phyloP scores from a whole-genome alignment of 2,888 invertebrate genomes.

The Heteromurus nitidus region DNA sequence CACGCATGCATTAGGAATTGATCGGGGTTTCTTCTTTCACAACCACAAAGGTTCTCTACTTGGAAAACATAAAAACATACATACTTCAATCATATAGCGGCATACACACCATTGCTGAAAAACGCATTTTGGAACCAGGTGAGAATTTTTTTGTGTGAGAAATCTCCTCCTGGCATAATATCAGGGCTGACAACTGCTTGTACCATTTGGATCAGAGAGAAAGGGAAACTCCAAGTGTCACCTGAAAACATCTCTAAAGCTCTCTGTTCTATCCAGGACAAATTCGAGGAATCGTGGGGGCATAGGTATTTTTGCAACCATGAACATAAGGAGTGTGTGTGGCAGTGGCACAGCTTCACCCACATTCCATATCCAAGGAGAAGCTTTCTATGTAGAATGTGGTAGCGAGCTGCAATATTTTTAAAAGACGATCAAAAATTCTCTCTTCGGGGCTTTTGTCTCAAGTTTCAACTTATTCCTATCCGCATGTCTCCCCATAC shows the following conservation, averaged over 20 bases:
- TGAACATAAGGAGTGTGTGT: slow-evolving; percentile 11
- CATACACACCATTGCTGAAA: no score
- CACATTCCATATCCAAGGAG: not conserved
- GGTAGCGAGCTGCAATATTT: no score
- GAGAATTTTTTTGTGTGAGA: no score
- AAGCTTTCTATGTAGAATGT: no score
- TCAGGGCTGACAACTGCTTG: slow-evolving; percentile 3
- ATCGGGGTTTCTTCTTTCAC: no score
- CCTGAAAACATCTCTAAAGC: slow-evolving; percentile 2
- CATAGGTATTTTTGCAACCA: not conserved
- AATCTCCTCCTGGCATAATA: not conserved
- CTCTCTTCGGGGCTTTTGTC: slow-evolving; percentile 47
- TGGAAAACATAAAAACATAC: no score
- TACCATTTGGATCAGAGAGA: slow-evolving; percentile 5
- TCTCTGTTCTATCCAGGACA: slow-evolving; percentile 19
- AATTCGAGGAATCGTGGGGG: no score
- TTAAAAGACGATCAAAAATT: slow-evolving; percentile 36
- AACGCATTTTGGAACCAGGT: no score
- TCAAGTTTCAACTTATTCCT: slow-evolving; percentile 28
- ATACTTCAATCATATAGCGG: no score
- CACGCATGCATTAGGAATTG: no score
- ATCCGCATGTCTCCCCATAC: not conserved
- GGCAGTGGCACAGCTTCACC: no score
- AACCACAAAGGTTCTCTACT: no score
- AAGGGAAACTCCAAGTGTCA: slow-evolving; percentile 31